Evolutionary conservation across 2,888 invertebrate species (phyloP).

Genomic region (Melangyna quadrimaculata): DNA sequence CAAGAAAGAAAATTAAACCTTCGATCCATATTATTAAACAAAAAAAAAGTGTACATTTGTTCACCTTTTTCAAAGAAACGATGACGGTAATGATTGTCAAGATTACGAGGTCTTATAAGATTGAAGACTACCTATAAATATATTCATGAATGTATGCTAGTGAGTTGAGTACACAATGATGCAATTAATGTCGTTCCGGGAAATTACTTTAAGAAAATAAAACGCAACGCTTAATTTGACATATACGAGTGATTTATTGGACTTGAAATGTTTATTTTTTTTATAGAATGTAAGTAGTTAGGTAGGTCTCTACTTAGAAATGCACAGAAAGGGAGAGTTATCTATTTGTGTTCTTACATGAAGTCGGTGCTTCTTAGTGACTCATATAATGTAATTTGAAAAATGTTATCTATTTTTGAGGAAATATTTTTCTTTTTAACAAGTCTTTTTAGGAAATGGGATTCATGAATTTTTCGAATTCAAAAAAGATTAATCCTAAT

Average conservation of each 20-base stretch:
- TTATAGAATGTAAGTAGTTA: background rate
- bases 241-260: slow-evolving; percentile 43
- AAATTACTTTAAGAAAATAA: slow-evolving; percentile 51
- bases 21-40: background rate
- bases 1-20: background rate
- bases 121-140: slow-evolving; percentile 10
- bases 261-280: slow-evolving; percentile 5
- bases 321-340: background rate
- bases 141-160: background rate
- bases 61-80: background rate
- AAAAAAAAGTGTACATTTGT: background rate
- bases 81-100: slow-evolving; percentile 34
- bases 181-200: slow-evolving; percentile 49
- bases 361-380: too few relatives aligned
- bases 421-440: too few relatives aligned
- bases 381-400: too few relatives aligned
- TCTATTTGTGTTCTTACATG: background rate
- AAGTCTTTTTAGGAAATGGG: too few relatives aligned
- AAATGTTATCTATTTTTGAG: too few relatives aligned
- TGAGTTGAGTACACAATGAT: background rate
- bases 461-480: too few relatives aligned
- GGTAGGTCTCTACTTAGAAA: background rate
- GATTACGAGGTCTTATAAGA: slow-evolving; percentile 21
- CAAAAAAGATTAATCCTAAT: too few relatives aligned
- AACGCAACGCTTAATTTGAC: slow-evolving; percentile 45